Evolutionary conservation across 2,113 vertebrate genomes (phyloP).

Genomic region (Mystacornis crossleyi): DNA sequence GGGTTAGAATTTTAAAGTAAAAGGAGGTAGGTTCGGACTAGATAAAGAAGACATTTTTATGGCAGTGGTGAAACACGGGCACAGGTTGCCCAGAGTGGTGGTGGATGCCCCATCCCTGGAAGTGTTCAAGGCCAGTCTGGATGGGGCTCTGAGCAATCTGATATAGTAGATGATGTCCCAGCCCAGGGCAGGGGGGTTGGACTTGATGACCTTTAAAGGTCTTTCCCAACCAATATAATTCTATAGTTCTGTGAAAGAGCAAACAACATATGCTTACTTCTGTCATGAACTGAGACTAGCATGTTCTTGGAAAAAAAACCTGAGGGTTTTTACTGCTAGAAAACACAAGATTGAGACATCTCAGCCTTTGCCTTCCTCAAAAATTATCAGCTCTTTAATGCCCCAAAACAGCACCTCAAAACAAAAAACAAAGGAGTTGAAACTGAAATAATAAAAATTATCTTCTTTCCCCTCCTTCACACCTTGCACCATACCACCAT

Average conservation of each 20-base stretch:
- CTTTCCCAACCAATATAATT: neutral
- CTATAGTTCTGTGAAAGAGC: neutral
- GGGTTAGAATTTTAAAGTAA: neutral
- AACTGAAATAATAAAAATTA: neutral
- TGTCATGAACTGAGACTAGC: neutral
- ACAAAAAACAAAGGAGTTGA: too few species aligned
- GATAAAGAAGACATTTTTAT: neutral
- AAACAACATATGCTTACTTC: neutral
- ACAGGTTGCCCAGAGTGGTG: neutral
- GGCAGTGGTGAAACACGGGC: neutral
- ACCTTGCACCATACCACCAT: neutral
- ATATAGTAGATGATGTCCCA: neutral
- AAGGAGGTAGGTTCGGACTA: neutral
- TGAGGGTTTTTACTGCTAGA: neutral
- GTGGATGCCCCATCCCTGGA: neutral
- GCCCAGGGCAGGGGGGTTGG: neutral
- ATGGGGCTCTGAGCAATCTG: neutral
- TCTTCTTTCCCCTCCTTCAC: neutral
- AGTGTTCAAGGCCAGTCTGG: neutral
- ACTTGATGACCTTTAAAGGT: neutral
- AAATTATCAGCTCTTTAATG: neutral
- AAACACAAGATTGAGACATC: neutral
- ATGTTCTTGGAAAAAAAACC: neutral
- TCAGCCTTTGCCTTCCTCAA: neutral
- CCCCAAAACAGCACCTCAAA: accelerated